A percentile compares a stretch with the other conserved stretches of the same genome.
Evolutionary conservation across 2,113 vertebrate species (phyloP).

Genomic region (Prinia subflava): DNA sequence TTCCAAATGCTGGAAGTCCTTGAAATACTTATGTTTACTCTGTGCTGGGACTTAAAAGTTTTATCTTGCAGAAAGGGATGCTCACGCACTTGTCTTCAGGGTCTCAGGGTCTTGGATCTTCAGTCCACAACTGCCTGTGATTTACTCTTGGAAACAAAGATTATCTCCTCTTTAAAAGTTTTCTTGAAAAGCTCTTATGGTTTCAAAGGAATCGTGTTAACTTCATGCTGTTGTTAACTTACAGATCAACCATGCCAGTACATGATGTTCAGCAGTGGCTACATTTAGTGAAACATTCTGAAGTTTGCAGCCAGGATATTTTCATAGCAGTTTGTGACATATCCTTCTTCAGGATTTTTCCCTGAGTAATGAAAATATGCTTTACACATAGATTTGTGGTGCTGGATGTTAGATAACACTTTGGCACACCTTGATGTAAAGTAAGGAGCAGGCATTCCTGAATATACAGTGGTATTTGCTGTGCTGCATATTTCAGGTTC

Average conservation of each 20-base stretch:
- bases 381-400: not conserved
- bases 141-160: not conserved
- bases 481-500: not conserved
- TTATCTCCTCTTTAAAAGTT: not conserved
- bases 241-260: not conserved
- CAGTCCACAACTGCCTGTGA: not conserved
- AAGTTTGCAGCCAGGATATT: not conserved
- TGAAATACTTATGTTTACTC: not conserved
- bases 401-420: not conserved
- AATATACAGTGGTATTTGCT: not conserved
- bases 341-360: not conserved
- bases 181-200: not conserved
- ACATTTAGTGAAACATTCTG: not conserved
- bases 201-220: not conserved
- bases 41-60: not conserved
- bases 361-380: not conserved
- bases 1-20: not conserved
- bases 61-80: not conserved
- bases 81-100: fast-evolving
- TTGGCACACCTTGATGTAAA: not conserved
- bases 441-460: not conserved
- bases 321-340: not conserved
- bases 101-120: not conserved
- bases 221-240: not conserved
- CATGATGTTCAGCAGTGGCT: not conserved